These are phyloP conservation scores for Enteromius thamalakanensis DNA, from an alignment of 2,797 vertebrate genomes.

Conservation along the genomic window DNA sequence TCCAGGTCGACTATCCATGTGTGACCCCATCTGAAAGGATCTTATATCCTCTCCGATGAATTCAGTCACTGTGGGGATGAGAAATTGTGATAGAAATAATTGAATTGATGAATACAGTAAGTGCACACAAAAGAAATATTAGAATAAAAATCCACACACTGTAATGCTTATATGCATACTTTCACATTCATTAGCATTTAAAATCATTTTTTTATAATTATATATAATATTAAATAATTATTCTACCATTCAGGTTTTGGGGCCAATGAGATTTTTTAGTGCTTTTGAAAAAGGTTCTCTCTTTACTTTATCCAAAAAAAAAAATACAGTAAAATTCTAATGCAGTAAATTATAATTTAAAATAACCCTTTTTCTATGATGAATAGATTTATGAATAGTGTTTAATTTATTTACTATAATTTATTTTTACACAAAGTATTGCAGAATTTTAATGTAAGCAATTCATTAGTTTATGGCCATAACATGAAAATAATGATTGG, in stretches of 20 bases:
- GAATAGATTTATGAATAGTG: background rate
- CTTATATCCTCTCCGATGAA: conserved; percentile 91
- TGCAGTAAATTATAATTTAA: background rate
- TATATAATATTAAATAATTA: background rate
- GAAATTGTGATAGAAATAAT: background rate
- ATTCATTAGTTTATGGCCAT: background rate
- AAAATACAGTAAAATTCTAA: background rate
- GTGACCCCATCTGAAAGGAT: conserved; percentile 77
- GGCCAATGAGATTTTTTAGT: background rate
- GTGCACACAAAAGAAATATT: background rate
- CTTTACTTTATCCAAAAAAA: background rate
- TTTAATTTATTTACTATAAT: background rate
- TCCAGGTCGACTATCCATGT: conserved; percentile 79
- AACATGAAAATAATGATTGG: background rate
- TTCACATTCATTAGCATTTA: background rate
- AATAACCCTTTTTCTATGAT: background rate
- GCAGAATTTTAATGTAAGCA: background rate
- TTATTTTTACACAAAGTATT: background rate
- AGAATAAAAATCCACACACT: background rate
- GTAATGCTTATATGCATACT: background rate
- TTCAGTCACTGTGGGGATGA: conserved; percentile 82
- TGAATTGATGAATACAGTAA: background rate
- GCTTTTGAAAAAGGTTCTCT: background rate
- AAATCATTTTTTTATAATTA: too few species aligned
- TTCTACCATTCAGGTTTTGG: background rate